A percentile compares a stretch with the other conserved stretches of the same genome.
Conservation (phyloP, 2,888 invertebrate genomes). For the Yponomeuta malinellus region DNA sequence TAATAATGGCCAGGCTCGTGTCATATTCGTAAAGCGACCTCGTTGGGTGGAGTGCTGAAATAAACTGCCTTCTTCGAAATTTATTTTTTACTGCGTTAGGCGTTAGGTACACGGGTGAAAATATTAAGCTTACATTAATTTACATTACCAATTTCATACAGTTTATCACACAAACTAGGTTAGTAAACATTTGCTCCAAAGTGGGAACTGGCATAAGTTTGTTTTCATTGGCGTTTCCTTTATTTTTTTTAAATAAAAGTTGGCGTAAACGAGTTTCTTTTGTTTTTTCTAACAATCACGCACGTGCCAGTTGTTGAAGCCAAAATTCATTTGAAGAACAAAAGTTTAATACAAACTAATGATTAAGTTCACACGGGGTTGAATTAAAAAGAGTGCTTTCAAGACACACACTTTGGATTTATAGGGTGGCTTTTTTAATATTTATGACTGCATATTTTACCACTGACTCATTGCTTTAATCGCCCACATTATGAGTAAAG, state of each 20-base stretch:
- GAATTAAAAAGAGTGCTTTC: neutral
- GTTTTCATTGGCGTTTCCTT: too few relatives aligned
- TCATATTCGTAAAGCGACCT: conserved; percentile 1
- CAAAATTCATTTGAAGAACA: neutral
- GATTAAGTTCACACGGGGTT: conserved; percentile 29
- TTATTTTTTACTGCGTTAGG: neutral
- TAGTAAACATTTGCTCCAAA: too few relatives aligned
- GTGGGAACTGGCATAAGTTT: too few relatives aligned
- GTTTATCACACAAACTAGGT: too few relatives aligned
- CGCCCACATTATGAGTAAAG: neutral
- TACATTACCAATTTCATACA: too few relatives aligned
- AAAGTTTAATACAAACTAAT: conserved; percentile 19
- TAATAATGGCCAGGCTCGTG: neutral
- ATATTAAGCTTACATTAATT: too few relatives aligned
- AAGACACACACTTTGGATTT: neutral
- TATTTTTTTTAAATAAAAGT: neutral
- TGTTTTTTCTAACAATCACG: conserved; percentile 5
- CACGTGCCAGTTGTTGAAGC: conserved; percentile 1
- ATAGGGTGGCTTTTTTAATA: neutral
- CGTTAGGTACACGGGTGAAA: too few relatives aligned
- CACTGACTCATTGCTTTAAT: neutral
- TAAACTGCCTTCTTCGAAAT: neutral
- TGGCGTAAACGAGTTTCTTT: neutral
- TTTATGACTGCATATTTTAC: neutral
- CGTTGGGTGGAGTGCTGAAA: neutral